Evolutionary conservation across 2,113 vertebrate species (phyloP).

Genomic region (Corvus moneduloides): DNA sequence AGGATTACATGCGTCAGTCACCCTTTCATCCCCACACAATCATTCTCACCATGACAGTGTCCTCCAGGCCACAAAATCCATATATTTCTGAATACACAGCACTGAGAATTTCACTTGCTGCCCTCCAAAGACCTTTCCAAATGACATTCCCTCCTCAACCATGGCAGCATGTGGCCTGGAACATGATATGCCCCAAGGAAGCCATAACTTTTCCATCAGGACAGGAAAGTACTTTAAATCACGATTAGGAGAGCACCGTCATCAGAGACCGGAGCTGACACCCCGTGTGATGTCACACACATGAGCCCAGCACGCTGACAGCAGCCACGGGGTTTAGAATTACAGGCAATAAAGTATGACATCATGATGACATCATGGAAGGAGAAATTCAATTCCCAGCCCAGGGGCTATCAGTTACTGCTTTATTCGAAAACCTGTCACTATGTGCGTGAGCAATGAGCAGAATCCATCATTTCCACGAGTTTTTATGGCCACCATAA

Average conservation of each 20-base stretch:
- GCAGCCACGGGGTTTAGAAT: not conserved
- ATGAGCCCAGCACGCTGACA: not conserved
- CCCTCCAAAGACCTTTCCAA: not conserved
- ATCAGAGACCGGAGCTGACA: not conserved
- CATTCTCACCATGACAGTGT: not conserved
- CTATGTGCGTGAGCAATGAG: not conserved
- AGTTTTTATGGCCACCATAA: constrained; percentile 33
- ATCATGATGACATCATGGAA: constrained; percentile 49
- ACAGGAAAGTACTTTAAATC: constrained; percentile 3
- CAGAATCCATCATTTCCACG: constrained; percentile 8
- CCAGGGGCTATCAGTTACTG: constrained; percentile 17
- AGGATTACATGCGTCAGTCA: not conserved
- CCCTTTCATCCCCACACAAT: not conserved
- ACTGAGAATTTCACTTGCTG: not conserved
- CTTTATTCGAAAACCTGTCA: not conserved
- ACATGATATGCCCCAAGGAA: not conserved
- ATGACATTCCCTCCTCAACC: not conserved
- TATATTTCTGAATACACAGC: not conserved
- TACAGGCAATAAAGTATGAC: constrained; percentile 46
- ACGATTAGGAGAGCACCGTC: not conserved
- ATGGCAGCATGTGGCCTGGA: not conserved
- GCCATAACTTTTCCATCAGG: not conserved
- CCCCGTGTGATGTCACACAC: not conserved
- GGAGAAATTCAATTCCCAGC: not conserved
- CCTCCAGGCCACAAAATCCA: not conserved